Evolutionary conservation across 2,888 invertebrate genomes (phyloP).

Genomic region (Ecliptopera silaceata): DNA sequence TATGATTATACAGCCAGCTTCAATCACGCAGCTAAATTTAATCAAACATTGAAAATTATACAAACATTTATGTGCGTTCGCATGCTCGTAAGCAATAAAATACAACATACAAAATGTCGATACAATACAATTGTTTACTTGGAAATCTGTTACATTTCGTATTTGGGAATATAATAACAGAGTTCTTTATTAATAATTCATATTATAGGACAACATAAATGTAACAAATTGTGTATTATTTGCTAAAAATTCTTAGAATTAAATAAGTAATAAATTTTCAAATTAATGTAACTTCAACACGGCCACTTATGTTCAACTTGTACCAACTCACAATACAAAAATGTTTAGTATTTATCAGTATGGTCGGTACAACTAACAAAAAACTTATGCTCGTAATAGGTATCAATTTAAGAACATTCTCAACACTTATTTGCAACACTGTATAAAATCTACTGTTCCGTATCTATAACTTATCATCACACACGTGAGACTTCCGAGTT

Average conservation of each 20-base stretch:
- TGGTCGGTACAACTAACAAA: no score
- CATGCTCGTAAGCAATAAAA: background rate
- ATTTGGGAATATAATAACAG: no score
- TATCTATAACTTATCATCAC: slow-evolving; percentile 62
- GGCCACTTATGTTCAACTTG: no score
- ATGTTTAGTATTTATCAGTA: no score
- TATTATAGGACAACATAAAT: background rate
- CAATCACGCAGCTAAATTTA: background rate
- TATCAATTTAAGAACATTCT: background rate
- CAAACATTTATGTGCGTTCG: background rate
- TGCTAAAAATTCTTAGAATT: no score
- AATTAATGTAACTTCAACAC: no score
- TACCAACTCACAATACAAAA: no score
- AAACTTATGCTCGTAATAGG: background rate
- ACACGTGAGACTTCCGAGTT: slow-evolving; percentile 45
- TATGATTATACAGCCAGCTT: background rate
- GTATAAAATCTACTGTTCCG: slow-evolving; percentile 29
- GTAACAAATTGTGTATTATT: no score
- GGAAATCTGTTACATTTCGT: background rate
- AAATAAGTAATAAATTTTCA: no score
- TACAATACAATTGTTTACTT: background rate
- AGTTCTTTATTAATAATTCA: no score
- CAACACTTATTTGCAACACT: slow-evolving; percentile 9
- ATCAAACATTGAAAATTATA: background rate
- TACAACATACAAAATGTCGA: background rate